phyloP scores from a whole-genome alignment of 2,113 vertebrate genomes.

The Syngnathoides biaculeatus region DNA sequence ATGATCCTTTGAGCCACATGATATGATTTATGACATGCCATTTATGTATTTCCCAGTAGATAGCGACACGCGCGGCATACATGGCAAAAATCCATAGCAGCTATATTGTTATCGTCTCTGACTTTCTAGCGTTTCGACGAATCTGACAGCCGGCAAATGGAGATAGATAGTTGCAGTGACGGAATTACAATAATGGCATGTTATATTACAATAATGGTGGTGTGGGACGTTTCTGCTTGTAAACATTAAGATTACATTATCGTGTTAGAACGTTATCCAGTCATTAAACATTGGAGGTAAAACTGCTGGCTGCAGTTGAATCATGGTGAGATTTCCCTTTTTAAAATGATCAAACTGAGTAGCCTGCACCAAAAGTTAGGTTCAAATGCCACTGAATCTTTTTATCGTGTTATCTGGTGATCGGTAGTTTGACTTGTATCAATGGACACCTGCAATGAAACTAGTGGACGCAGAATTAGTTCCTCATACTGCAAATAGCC shows the following conservation, averaged over 20 bases:
- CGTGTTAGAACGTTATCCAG: neutral
- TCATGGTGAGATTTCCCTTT: constrained; percentile 18
- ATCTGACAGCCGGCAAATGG: no score
- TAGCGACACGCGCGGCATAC: neutral
- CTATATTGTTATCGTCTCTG: neutral
- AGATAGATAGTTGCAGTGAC: no score
- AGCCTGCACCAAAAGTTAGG: constrained; percentile 14
- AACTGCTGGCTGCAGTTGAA: constrained; percentile 12
- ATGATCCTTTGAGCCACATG: no score
- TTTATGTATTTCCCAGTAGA: neutral
- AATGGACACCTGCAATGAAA: neutral
- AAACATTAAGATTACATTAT: neutral
- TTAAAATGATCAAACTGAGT: constrained; percentile 9
- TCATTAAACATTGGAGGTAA: constrained; percentile 1
- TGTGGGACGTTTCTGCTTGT: neutral
- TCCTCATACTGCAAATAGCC: neutral
- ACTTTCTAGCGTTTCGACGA: no score
- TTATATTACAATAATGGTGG: neutral
- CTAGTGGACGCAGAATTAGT: neutral
- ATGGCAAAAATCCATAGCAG: neutral
- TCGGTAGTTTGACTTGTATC: neutral
- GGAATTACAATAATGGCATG: neutral
- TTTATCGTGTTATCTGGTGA: constrained; percentile 9
- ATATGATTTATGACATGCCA: neutral
- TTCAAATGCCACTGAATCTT: constrained; percentile 16